phyloP scores from a whole-genome alignment of 2,113 vertebrate genomes.

The Equus quagga region DNA sequence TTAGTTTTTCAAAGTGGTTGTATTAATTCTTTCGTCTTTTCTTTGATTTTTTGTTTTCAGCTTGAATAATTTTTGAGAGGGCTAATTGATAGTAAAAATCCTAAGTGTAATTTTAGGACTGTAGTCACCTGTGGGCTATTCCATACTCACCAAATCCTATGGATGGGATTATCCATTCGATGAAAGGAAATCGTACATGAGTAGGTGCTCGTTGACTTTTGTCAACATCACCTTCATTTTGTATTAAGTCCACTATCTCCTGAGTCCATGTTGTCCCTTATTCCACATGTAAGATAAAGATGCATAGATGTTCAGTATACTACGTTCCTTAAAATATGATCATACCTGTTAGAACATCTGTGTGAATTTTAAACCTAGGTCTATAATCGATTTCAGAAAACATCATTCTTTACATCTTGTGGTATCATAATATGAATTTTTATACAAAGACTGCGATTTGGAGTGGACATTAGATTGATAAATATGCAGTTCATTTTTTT shows the following conservation, averaged over 20 bases:
- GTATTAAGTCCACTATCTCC: slow-evolving; percentile 87
- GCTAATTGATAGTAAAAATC: neutral
- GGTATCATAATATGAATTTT: neutral
- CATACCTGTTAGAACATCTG: neutral
- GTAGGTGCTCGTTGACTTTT: slow-evolving; percentile 78
- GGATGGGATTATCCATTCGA: slow-evolving; percentile 74
- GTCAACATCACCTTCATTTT: slow-evolving; percentile 78
- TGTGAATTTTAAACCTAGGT: neutral
- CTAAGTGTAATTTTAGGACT: neutral
- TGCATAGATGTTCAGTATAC: neutral
- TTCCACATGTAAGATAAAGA: neutral
- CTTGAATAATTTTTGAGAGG: neutral
- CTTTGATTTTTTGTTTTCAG: neutral
- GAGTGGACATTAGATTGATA: neutral
- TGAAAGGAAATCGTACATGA: slow-evolving; percentile 83
- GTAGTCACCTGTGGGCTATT: neutral
- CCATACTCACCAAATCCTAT: slow-evolving; percentile 64
- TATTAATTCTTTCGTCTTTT: neutral
- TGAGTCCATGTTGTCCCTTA: slow-evolving; percentile 88
- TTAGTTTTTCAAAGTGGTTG: neutral
- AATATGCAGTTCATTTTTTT: neutral
- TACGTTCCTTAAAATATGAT: neutral
- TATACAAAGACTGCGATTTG: neutral
- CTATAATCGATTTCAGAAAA: slow-evolving; percentile 10
- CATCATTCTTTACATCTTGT: neutral